Evolutionary conservation across 2,113 vertebrate species (phyloP).

Genomic region (Petromus typicus): DNA sequence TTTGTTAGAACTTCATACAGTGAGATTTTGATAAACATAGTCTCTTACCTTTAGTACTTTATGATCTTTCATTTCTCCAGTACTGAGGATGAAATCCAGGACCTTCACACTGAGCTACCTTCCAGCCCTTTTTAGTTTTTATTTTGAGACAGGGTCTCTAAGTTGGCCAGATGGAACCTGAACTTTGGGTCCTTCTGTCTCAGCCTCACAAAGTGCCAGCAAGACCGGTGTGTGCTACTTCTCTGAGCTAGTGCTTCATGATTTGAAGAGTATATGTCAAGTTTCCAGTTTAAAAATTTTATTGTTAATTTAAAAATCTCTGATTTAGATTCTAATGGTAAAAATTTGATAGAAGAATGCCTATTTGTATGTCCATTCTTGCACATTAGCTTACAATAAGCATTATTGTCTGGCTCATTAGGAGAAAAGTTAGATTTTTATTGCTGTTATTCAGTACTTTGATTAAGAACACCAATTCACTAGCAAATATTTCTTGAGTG

Average conservation of each 20-base stretch:
- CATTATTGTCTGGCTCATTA: not conserved
- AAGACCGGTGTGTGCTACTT: not conserved
- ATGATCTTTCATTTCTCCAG: not conserved
- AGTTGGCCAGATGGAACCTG: not conserved
- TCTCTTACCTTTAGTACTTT: constrained; percentile 57
- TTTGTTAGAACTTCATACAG: not conserved
- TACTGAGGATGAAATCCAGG: not conserved
- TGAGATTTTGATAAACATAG: constrained; percentile 56
- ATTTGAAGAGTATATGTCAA: constrained; percentile 51
- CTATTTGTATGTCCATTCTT: constrained; percentile 37
- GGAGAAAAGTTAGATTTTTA: constrained; percentile 54
- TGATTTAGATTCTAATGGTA: constrained; percentile 43
- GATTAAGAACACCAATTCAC: constrained; percentile 2
- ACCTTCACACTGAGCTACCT: not conserved
- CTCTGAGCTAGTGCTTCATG: not conserved
- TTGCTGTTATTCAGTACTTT: not conserved
- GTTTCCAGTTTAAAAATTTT: constrained; percentile 40
- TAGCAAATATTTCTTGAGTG: constrained; percentile 47
- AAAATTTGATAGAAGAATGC: constrained; percentile 32
- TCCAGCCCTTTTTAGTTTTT: not conserved
- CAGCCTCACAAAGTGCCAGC: not conserved
- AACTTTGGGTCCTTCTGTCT: not conserved
- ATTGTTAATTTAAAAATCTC: constrained; percentile 38
- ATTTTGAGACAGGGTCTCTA: not conserved
- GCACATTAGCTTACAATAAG: constrained; percentile 1